phyloP scores from a whole-genome alignment of 2,797 vertebrate genomes.

The Calcarius lapponicus region DNA sequence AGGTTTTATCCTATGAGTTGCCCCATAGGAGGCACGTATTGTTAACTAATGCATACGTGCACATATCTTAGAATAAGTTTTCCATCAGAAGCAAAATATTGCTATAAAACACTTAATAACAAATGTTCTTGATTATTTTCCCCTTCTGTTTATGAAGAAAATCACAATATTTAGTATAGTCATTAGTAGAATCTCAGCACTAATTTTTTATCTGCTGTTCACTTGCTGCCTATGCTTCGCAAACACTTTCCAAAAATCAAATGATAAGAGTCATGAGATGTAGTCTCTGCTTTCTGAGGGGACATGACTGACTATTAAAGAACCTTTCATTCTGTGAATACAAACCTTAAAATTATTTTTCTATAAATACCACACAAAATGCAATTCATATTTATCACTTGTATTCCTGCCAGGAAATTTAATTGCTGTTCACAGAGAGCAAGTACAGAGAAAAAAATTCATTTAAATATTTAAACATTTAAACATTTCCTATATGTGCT shows the following conservation, averaged over 20 bases:
- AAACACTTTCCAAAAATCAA: not conserved
- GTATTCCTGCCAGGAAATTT: not conserved
- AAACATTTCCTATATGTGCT: not conserved
- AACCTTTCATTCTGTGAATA: not conserved
- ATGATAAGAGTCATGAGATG: rapidly evolving
- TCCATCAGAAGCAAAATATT: not conserved
- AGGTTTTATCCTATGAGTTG: not conserved
- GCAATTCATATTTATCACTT: conserved; percentile 13
- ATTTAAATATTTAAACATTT: conserved; percentile 34
- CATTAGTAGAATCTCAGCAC: not conserved
- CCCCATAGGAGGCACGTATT: not conserved
- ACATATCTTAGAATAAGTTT: not conserved
- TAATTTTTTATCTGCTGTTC: not conserved
- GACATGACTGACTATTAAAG: not conserved
- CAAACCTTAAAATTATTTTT: not conserved
- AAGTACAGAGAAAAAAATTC: not conserved
- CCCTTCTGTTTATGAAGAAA: not conserved
- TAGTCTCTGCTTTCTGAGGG: not conserved
- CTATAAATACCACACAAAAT: not conserved
- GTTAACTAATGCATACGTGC: not conserved
- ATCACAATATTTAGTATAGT: not conserved
- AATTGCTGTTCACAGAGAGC: conserved; percentile 21
- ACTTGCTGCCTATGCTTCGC: not conserved
- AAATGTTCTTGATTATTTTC: not conserved
- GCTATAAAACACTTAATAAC: not conserved